These are phyloP conservation scores for Nautilus pompilius DNA, from an alignment of 1,140 invertebrate genomes.

Conservation along the genomic window DNA sequence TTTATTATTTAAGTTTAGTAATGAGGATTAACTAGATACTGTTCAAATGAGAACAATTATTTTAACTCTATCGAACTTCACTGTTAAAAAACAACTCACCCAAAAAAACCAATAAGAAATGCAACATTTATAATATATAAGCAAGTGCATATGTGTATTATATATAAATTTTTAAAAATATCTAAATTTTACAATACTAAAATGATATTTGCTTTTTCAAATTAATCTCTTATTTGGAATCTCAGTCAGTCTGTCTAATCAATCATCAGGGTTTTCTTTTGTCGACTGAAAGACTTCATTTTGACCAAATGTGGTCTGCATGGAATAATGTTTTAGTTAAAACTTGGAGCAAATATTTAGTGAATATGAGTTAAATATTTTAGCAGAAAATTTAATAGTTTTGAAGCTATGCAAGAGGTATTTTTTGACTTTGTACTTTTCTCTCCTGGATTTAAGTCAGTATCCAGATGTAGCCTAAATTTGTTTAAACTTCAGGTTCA, in stretches of 20 bases:
- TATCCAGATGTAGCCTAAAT: not conserved
- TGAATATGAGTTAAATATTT: too few species aligned
- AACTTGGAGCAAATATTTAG: not conserved
- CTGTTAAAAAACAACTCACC: not conserved
- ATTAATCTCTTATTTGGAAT: too few species aligned
- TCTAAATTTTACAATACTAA: too few species aligned
- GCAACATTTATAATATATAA: too few species aligned
- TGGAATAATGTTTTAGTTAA: not conserved
- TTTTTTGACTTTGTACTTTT: not conserved
- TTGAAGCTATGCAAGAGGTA: too few species aligned
- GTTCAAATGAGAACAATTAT: not conserved
- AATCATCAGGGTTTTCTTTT: too few species aligned
- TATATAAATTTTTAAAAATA: too few species aligned
- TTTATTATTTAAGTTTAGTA: not conserved
- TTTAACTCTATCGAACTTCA: not conserved
- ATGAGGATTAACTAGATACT: not conserved
- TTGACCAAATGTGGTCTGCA: not conserved
- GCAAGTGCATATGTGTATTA: not conserved
- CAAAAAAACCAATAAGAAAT: not conserved
- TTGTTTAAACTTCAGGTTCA: constrained; percentile 8
- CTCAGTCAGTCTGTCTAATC: too few species aligned
- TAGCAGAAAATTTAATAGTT: too few species aligned
- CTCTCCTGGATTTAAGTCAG: not conserved
- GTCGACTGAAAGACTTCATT: too few species aligned
- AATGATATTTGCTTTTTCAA: too few species aligned